These are phyloP conservation scores for Nesoenas mayeri DNA, from an alignment of 2,113 vertebrate species.

Conservation along the genomic window DNA sequence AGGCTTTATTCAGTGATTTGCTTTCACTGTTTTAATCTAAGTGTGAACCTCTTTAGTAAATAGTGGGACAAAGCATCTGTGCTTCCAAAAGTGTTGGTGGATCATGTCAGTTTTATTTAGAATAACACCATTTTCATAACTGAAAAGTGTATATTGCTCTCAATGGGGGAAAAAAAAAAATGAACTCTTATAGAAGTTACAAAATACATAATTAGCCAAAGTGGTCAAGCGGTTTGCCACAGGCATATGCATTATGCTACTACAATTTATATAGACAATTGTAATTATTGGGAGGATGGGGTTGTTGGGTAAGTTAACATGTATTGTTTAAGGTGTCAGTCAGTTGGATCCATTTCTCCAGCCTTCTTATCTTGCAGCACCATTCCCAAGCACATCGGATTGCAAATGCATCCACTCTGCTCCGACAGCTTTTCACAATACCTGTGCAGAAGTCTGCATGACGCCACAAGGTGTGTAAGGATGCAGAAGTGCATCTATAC, in stretches of 20 bases:
- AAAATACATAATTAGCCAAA: not conserved
- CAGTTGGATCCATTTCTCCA: not conserved
- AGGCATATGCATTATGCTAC: rapidly evolving
- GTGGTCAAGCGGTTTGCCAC: not conserved
- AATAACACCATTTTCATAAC: constrained; percentile 50
- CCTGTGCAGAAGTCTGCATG: not conserved
- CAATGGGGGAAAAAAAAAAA: not conserved
- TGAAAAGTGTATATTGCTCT: constrained; percentile 19
- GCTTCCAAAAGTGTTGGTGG: constrained; percentile 67
- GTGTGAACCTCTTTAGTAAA: constrained; percentile 70
- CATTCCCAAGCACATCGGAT: not conserved
- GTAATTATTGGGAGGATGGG: not conserved
- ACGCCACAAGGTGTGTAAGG: not conserved
- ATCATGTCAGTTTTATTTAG: constrained; percentile 65
- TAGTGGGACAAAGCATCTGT: constrained; percentile 71
- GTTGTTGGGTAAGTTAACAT: not conserved
- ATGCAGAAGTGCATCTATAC: not conserved
- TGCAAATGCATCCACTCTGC: not conserved
- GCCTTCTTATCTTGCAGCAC: not conserved
- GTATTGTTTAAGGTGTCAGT: not conserved
- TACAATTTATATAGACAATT: not conserved
- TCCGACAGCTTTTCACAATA: not conserved
- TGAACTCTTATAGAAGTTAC: not conserved
- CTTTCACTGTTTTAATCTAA: constrained; percentile 68
- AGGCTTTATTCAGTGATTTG: constrained; percentile 61